These are phyloP conservation scores for Myotis planiceps DNA, from an alignment of 2,797 vertebrate species.

Conservation along the genomic window DNA sequence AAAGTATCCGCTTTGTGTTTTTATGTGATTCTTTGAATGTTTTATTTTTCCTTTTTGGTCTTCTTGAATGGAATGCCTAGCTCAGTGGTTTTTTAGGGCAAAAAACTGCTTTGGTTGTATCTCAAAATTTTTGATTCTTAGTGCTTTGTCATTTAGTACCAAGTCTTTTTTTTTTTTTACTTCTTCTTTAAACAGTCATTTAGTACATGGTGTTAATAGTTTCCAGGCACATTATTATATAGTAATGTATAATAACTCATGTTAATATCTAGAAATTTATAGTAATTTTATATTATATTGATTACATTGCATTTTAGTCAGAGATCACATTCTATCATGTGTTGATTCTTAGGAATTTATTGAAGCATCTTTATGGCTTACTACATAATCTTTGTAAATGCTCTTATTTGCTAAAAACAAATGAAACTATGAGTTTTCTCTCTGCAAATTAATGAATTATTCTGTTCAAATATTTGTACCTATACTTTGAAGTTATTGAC, in stretches of 20 bases:
- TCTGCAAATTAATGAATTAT: neutral
- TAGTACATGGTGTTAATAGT: neutral
- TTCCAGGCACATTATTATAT: neutral
- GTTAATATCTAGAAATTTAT: neutral
- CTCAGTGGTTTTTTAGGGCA: neutral
- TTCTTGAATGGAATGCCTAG: neutral
- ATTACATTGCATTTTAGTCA: neutral
- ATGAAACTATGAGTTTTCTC: neutral
- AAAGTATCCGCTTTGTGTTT: neutral
- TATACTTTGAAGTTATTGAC: neutral
- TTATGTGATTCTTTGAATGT: neutral
- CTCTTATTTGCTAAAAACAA: neutral
- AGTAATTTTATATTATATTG: neutral
- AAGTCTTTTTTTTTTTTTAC: neutral
- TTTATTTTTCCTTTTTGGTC: neutral
- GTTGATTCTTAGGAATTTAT: neutral
- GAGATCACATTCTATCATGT: neutral
- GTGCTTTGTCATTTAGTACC: neutral
- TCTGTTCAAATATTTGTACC: neutral
- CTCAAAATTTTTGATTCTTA: neutral
- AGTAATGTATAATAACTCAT: neutral
- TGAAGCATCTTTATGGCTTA: neutral
- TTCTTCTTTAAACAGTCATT: neutral
- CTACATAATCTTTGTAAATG: neutral
- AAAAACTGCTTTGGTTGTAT: neutral